phyloP scores from a whole-genome alignment of 1,140 invertebrate species.

The Branchinecta lynchi region DNA sequence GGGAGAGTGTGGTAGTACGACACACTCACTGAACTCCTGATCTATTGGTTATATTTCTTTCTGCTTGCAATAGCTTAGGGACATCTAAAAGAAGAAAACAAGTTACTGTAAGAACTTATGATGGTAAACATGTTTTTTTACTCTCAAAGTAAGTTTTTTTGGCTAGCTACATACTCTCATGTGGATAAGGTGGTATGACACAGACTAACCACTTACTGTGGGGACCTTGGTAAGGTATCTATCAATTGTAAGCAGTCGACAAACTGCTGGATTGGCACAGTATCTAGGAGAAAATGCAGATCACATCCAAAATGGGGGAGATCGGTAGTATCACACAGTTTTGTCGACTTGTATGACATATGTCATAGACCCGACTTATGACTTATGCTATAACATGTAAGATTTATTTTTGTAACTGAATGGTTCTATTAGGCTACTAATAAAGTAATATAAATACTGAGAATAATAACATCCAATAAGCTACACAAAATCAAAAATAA shows the following conservation, averaged over 20 bases:
- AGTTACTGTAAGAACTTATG: no score
- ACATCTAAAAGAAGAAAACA: no score
- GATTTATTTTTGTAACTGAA: not conserved
- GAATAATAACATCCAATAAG: not conserved
- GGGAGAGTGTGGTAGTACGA: no score
- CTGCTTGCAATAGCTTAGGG: no score
- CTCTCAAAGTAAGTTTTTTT: no score
- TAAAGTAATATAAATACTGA: constrained; percentile 6
- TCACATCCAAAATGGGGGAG: not conserved
- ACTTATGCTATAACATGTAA: not conserved
- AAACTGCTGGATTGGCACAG: not conserved
- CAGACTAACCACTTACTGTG: not conserved
- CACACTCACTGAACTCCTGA: no score
- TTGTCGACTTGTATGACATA: constrained; percentile 9
- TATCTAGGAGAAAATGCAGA: constrained; percentile 6
- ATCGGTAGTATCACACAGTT: constrained; percentile 1
- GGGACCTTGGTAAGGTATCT: not conserved
- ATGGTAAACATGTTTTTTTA: no score
- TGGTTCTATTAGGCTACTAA: not conserved
- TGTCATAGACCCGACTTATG: constrained; percentile 9
- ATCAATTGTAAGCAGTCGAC: constrained; percentile 5
- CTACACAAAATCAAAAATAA: no score
- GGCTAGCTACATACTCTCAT: not conserved
- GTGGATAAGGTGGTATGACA: constrained; percentile 5
- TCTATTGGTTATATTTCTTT: no score